phyloP scores from a whole-genome alignment of 2,797 vertebrate genomes.

The Oreonectes daqikongensis region DNA sequence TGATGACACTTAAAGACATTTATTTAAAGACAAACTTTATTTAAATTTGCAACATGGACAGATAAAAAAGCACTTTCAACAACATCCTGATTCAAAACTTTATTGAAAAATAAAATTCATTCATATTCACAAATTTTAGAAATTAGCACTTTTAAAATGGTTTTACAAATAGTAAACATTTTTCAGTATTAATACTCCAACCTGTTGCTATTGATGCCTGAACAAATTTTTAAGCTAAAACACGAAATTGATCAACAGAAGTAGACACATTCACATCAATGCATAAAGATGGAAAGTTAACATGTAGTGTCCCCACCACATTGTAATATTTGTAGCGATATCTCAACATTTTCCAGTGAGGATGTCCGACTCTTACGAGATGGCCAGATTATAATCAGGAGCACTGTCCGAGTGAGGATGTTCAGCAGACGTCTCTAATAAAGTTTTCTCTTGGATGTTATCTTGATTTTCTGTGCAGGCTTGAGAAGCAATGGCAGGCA shows the following conservation, averaged over 20 bases:
- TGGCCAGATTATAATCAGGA: constrained; percentile 52
- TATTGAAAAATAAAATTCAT: background rate
- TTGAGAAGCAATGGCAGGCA: constrained; percentile 52
- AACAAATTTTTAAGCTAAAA: background rate
- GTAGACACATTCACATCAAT: background rate
- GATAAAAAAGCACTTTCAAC: background rate
- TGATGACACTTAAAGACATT: background rate
- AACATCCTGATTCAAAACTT: background rate
- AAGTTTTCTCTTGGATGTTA: constrained; percentile 26
- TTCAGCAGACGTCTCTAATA: constrained; percentile 35
- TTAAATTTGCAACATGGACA: background rate
- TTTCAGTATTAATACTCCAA: background rate
- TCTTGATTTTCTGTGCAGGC: constrained; percentile 52
- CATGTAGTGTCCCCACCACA: background rate
- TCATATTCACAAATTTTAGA: background rate
- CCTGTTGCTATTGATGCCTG: background rate
- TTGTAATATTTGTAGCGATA: background rate
- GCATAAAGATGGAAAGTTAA: background rate
- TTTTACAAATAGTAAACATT: background rate
- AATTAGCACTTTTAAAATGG: background rate
- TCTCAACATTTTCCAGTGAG: background rate
- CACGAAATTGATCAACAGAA: background rate
- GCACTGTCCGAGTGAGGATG: constrained; percentile 44
- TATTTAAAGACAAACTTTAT: background rate
- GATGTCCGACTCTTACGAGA: constrained; percentile 12